These are phyloP conservation scores for Pseudorhombus dupliciocellatus DNA, from an alignment of 2,113 vertebrate species.

Conservation along the genomic window DNA sequence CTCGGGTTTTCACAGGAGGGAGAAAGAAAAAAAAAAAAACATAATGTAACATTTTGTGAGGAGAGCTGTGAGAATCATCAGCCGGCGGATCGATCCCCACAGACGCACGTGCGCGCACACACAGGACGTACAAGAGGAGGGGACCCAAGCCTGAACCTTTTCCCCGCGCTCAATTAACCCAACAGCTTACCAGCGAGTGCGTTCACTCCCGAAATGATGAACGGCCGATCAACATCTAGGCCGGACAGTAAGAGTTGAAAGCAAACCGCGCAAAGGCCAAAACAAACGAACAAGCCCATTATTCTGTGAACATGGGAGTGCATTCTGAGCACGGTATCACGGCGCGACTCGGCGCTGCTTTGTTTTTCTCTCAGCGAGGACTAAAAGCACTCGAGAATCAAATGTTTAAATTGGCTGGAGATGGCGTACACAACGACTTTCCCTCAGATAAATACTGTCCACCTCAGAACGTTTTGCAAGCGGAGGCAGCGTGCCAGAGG, in stretches of 20 bases:
- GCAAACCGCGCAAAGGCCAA: conserved; percentile 45
- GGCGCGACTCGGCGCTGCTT: conserved; percentile 38
- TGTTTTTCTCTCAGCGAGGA: conserved; percentile 60
- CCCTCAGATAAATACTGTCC: conserved; percentile 46
- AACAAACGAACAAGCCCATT: conserved; percentile 51
- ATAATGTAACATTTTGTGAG: conserved; percentile 26
- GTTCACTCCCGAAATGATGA: conserved; percentile 45
- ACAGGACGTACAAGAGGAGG: conserved; percentile 25
- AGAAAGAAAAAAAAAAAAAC: conserved; percentile 6
- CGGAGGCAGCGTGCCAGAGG: conserved; percentile 8
- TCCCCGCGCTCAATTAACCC: conserved; percentile 46
- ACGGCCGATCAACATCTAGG: conserved; percentile 54
- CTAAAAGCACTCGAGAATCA: conserved; percentile 58
- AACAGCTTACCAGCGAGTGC: conserved; percentile 29
- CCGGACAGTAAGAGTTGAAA: conserved; percentile 43
- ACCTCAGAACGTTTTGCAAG: conserved; percentile 52
- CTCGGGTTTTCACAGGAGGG: conserved; percentile 34
- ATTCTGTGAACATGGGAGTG: conserved; percentile 53
- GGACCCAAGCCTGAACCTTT: conserved; percentile 39
- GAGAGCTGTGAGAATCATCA: conserved; percentile 19
- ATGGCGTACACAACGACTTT: conserved; percentile 51
- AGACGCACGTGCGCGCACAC: conserved; percentile 14
- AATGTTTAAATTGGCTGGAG: conserved; percentile 69
- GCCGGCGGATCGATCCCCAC: conserved; percentile 26
- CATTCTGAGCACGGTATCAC: conserved; percentile 51